These are phyloP conservation scores for Neofelis nebulosa DNA, from an alignment of 2,113 vertebrate genomes.

Conservation along the genomic window DNA sequence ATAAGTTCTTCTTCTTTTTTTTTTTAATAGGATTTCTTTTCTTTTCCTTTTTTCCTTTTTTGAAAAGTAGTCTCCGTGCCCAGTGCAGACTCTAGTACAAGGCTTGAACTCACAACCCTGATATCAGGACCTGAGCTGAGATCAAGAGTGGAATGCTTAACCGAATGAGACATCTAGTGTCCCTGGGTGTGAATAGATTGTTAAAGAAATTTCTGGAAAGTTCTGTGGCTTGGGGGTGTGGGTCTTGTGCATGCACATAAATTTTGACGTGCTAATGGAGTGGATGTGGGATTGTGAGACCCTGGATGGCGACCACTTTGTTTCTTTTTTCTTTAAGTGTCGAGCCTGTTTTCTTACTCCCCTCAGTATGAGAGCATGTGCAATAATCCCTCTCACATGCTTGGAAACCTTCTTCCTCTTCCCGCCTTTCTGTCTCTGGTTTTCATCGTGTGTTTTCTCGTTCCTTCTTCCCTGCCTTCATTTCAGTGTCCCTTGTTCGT, in stretches of 20 bases:
- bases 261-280: background rate
- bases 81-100: no score
- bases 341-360: background rate
- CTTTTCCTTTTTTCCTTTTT: no score
- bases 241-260: background rate
- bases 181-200: no score
- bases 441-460: background rate
- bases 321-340: background rate
- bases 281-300: no score
- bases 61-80: no score
- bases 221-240: background rate
- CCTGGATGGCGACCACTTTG: background rate
- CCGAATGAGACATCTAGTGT: no score
- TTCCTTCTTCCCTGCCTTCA: background rate
- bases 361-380: rapidly evolving
- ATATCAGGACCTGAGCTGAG: no score
- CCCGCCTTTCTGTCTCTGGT: no score
- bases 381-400: rapidly evolving
- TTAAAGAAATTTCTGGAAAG: background rate
- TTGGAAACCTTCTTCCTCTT: background rate
- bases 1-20: no score
- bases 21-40: no score
- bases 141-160: no score
- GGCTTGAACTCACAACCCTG: no score
- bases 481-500: background rate